Evolutionary conservation across 2,888 invertebrate species (phyloP).

Genomic region (Sarcophaga carnaria): DNA sequence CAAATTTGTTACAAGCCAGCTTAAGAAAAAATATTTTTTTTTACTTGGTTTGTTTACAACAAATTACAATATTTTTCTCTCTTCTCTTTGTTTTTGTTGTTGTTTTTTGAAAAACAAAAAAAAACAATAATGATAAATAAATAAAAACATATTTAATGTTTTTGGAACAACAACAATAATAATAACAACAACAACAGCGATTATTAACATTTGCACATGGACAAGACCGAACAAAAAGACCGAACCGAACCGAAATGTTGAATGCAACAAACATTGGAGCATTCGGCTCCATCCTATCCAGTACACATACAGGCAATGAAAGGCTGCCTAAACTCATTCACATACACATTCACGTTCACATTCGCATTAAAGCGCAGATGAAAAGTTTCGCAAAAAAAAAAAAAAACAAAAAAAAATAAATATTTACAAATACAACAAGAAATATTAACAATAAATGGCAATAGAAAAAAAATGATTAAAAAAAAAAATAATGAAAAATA

Average conservation of each 20-base stretch:
- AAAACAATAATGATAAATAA: too few relatives aligned
- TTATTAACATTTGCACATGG: background rate
- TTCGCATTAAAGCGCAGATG: too few relatives aligned
- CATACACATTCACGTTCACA: too few relatives aligned
- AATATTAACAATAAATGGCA: conserved; percentile 35
- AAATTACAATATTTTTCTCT: background rate
- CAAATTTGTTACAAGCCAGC: background rate
- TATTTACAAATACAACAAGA: conserved; percentile 40
- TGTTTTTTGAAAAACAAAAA: too few relatives aligned
- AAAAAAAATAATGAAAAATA: conserved; percentile 16
- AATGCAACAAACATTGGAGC: background rate
- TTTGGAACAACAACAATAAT: background rate
- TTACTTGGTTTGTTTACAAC: background rate
- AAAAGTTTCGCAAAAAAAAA: background rate
- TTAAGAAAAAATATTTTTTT: background rate
- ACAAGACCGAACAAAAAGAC: too few relatives aligned
- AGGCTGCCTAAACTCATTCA: too few relatives aligned
- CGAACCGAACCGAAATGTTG: too few relatives aligned
- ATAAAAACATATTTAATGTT: too few relatives aligned
- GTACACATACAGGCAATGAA: too few relatives aligned
- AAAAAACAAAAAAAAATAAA: background rate
- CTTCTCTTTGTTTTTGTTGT: too few relatives aligned
- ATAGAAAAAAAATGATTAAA: conserved; percentile 30
- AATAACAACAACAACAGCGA: background rate
- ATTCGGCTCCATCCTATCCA: background rate